Conservation (phyloP, 2,888 invertebrate genomes). For the Drosophila cognata region DNA sequence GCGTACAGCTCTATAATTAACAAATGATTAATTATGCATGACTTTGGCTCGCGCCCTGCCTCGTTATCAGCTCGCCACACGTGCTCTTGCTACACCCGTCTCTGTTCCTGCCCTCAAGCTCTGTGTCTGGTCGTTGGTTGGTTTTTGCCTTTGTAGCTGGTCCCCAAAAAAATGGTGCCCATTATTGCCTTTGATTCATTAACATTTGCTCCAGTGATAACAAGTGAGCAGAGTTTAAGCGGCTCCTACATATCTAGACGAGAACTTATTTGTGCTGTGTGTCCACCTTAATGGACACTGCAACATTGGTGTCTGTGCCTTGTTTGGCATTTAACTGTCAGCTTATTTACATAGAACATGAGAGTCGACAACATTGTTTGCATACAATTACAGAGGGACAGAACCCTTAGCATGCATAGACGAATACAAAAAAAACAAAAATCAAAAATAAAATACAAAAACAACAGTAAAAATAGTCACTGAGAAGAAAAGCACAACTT, state of each 20-base stretch:
- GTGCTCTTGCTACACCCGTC: conserved; percentile 10
- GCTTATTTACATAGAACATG: conserved; percentile 81
- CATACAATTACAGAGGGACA: conserved; percentile 71
- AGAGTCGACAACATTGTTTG: conserved; percentile 75
- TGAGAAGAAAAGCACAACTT: conserved; percentile 12
- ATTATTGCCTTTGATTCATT: conserved; percentile 75
- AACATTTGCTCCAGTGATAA: conserved; percentile 62
- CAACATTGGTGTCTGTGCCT: conserved; percentile 34
- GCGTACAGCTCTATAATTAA: conserved; percentile 71
- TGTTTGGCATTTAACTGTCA: conserved; percentile 69
- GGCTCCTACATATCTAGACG: conserved; percentile 13
- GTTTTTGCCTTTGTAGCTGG: conserved; percentile 52
- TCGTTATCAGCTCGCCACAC: conserved; percentile 63
- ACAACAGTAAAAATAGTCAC: conserved; percentile 9
- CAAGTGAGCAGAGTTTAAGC: conserved; percentile 19
- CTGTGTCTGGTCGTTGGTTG: conserved; percentile 19
- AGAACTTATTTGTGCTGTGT: conserved; percentile 12
- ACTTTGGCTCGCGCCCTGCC: conserved; percentile 61
- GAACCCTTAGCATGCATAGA: conserved; percentile 19
- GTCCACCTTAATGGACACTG: conserved; percentile 40
- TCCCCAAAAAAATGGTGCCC: conserved; percentile 49
- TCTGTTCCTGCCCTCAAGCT: not conserved
- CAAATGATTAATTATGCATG: conserved; percentile 80
- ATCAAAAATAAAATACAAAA: not conserved
- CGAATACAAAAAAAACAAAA: not conserved